Conservation (phyloP, 2,113 vertebrate species). For the Osmerus mordax region DNA sequence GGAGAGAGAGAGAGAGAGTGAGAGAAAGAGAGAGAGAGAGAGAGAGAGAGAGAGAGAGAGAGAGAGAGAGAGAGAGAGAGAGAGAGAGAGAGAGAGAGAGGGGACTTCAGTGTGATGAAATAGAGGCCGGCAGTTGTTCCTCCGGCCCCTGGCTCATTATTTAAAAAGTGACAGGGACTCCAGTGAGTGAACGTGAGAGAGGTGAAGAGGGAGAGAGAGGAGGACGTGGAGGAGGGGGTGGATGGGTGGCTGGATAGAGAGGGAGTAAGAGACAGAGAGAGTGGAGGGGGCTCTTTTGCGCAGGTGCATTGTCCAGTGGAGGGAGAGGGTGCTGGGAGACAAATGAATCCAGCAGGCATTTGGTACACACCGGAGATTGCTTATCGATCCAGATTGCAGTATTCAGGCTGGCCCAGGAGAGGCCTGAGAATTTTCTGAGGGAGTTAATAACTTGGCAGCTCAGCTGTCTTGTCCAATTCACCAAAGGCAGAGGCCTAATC, state of each 20-base stretch:
- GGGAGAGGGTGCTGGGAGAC: conserved; percentile 86
- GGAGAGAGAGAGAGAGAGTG: conserved; percentile 32
- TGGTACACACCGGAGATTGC: conserved; percentile 99
- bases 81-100: conserved; percentile 59
- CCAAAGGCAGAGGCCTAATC: conserved; percentile 97
- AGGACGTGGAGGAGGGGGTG: conserved; percentile 42
- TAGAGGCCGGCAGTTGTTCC: conserved; percentile 80
- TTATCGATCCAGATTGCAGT: conserved; percentile 99
- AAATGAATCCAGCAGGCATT: conserved; percentile 99
- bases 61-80: conserved; percentile 57
- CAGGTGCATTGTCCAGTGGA: conserved; percentile 89
- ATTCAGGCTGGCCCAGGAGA: conserved; percentile 89
- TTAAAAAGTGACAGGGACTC: conserved; percentile 80
- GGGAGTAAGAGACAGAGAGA: conserved; percentile 2
- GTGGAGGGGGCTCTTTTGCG: conserved; percentile 47
- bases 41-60: conserved; percentile 51
- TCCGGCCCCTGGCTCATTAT: conserved; percentile 88
- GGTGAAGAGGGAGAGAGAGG: conserved; percentile 40
- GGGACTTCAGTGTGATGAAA: conserved; percentile 78
- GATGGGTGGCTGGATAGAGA: conserved; percentile 30
- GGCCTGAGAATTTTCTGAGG: conserved; percentile 98
- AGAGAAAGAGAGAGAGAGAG: conserved; percentile 47
- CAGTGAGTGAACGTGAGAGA: conserved; percentile 64
- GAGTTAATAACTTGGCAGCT: conserved; percentile 99
- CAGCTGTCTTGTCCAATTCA: conserved; percentile 99